A percentile compares a stretch with the other conserved stretches of the same genome.
Evolutionary conservation across 1,140 invertebrate genomes (phyloP).

Genomic region (Drosophila littoralis): DNA sequence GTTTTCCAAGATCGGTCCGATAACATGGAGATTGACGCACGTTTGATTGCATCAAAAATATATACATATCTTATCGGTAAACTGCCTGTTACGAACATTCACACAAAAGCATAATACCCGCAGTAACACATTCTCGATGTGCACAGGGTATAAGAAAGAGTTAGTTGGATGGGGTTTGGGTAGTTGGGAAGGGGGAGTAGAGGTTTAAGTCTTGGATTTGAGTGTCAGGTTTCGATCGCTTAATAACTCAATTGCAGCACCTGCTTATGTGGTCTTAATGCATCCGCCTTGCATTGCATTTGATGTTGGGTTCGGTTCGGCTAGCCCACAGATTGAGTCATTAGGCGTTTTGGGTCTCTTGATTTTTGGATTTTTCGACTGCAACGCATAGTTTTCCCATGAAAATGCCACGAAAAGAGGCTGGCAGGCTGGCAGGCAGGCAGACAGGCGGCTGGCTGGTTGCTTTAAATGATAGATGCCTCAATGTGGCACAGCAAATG

Average conservation of each 20-base stretch:
- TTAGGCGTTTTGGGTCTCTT: not conserved
- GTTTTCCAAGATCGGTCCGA: too few species aligned
- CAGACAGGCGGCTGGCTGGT: conserved; percentile 5
- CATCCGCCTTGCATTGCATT: not conserved
- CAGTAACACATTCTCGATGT: too few species aligned
- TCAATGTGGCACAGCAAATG: not conserved
- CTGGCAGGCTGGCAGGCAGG: not conserved
- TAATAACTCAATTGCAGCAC: conserved; percentile 41
- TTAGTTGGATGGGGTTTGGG: not conserved
- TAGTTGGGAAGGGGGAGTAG: not conserved
- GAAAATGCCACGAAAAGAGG: too few species aligned
- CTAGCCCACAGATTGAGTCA: conserved; percentile 1
- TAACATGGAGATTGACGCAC: too few species aligned
- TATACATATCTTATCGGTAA: too few species aligned
- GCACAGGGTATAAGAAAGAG: too few species aligned
- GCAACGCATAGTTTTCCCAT: conserved; percentile 37
- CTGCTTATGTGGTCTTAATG: not conserved
- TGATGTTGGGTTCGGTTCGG: not conserved
- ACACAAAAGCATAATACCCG: too few species aligned
- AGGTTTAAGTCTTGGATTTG: not conserved
- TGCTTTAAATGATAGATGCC: conserved; percentile 33
- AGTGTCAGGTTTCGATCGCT: not conserved
- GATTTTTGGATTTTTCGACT: not conserved
- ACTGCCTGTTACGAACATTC: too few species aligned
- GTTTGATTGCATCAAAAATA: too few species aligned